Base-by-base conservation (phyloP, 1,140 invertebrate genomes). In the Parapsyche elsis region DNA sequence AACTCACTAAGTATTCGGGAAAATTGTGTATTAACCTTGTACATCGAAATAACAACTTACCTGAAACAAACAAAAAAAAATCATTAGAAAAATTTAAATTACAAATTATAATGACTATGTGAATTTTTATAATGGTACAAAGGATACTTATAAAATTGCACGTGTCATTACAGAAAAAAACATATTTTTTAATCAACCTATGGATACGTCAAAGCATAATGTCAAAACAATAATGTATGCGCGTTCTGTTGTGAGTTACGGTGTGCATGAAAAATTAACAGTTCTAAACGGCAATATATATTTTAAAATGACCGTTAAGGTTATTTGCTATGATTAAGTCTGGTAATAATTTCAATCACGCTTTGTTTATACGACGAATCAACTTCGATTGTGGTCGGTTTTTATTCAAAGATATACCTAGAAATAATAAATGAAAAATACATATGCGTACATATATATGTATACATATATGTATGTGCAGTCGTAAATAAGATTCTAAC, bases 21-120 rank as follows among this genome's bases (percentile, higher is more conserved):
- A 38, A 38, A 38, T 38, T 1, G 30, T 38, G 7, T 7, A 38
- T 1, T 61, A 19, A 19, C 57, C 57, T 9, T 61, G 7, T 61
- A n/a, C 19, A 2, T 21, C 16, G 57, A 61, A 61, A 61, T 1
- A 61, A 61, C 19, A 67, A 67, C 21, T 26, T 26, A 67, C 64
- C 64, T 67, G 64, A 30, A 67, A 67, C 64, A 67, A 67, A 67
- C 5, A 67, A 67, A 67, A 67, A 10, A 1, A 30, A 67, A 67
- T 26, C 5, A 24, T 12, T 30, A 67, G 26, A 2, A 61, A 26
- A 67, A 26, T 67, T 67, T 26, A 19, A 19, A 67, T 21, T 21
- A 16, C 9, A 21, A 1, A 38, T 16, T 0, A 61, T 19, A 61
- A 21, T 23, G 5, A 38, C 7, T 38, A 38, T 38, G 30, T 38